A percentile compares a stretch with the other conserved stretches of the same genome.
Conservation (phyloP, 2,888 invertebrate genomes). For the Drosophila lutescens region DNA sequence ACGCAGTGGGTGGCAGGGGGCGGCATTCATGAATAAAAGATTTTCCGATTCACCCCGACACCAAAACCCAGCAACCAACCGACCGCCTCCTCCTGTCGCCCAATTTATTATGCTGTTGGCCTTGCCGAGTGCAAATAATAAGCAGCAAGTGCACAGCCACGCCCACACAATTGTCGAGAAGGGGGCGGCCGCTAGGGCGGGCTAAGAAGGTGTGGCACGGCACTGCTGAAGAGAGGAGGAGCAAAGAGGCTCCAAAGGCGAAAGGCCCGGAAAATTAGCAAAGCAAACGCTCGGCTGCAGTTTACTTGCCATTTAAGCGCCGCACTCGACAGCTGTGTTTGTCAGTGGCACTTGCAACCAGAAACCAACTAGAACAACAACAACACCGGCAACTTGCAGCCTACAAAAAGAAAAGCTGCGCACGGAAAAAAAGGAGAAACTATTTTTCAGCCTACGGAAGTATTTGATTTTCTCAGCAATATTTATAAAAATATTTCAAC, state of each 20-base stretch:
- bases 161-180: conserved; percentile 66
- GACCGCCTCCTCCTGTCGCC: conserved; percentile 31
- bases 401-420: background rate
- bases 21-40: conserved; percentile 76
- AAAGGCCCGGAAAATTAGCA: conserved; percentile 67
- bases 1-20: conserved; percentile 10
- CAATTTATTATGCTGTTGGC: conserved; percentile 79
- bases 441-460: no score
- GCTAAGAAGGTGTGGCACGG: background rate
- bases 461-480: no score
- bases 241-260: conserved; percentile 26
- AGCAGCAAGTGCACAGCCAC: conserved; percentile 77
- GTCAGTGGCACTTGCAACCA: conserved; percentile 57
- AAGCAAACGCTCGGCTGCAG: conserved; percentile 77
- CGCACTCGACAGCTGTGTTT: conserved; percentile 78
- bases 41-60: conserved; percentile 63
- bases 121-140: conserved; percentile 79
- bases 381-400: conserved; percentile 39
- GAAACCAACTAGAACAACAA: conserved; percentile 9
- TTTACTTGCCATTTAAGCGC: conserved; percentile 80
- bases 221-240: background rate
- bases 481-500: background rate
- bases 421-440: no score
- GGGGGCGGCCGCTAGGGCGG: no score
- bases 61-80: background rate